Percentiles rank a stretch among this genome's conserved stretches.
Conservation (phyloP, 1,140 invertebrate genomes). For the Penaeus japonicus region DNA sequence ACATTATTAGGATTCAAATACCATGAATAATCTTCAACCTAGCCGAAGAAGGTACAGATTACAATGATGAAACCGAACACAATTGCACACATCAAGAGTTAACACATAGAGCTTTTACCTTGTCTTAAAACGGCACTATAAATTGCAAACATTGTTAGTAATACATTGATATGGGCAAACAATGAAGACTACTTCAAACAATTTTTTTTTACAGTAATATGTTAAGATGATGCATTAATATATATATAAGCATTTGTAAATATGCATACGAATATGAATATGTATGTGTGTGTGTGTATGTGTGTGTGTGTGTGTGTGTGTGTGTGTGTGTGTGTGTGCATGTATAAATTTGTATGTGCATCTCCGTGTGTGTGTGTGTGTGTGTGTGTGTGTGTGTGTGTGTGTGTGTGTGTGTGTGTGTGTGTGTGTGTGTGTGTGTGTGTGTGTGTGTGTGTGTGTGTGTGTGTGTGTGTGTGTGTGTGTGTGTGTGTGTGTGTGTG, state of each 20-base stretch:
- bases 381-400: background rate
- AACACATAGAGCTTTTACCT: background rate
- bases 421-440: too few species aligned
- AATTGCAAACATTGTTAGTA: background rate
- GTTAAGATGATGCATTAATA: background rate
- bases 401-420: background rate
- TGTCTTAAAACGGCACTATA: too few species aligned
- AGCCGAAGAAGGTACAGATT: too few species aligned
- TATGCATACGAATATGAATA: background rate
- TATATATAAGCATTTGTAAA: background rate
- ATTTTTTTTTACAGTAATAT: background rate
- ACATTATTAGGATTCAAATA: too few species aligned
- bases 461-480: too few species aligned
- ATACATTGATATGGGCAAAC: too few species aligned
- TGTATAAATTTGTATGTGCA: background rate
- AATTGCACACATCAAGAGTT: too few species aligned
- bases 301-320: background rate
- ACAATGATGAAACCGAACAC: too few species aligned
- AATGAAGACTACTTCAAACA: background rate
- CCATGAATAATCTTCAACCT: too few species aligned
- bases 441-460: too few species aligned
- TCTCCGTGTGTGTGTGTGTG: background rate
- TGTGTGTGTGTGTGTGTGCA: background rate
- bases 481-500: too few species aligned
- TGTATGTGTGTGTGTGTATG: background rate